A percentile compares a stretch with the other conserved stretches of the same genome.
These are phyloP conservation scores for Ectobius pallidus DNA, from an alignment of 2,888 invertebrate genomes.

Conservation along the genomic window DNA sequence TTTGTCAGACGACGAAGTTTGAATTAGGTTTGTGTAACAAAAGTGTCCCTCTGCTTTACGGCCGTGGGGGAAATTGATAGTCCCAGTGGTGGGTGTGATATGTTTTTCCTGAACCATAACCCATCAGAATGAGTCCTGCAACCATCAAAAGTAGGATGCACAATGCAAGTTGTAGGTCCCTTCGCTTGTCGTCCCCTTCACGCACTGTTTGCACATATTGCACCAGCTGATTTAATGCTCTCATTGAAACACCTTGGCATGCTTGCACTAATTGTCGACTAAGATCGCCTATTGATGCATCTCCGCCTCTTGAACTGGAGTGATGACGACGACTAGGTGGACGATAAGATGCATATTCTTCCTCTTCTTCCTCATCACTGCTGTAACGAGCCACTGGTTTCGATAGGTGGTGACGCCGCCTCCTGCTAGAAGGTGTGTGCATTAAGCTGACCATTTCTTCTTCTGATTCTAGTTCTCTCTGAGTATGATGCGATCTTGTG, in stretches of 20 bases:
- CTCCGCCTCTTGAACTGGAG: constrained; percentile 43
- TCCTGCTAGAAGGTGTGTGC: constrained; percentile 26
- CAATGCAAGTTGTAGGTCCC: constrained; percentile 76
- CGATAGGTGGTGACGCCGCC: constrained; percentile 35
- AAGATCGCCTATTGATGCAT: constrained; percentile 64
- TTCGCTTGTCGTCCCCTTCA: constrained; percentile 64
- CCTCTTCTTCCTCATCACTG: constrained; percentile 47
- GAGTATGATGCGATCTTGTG: constrained; percentile 4
- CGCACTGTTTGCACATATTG: constrained; percentile 45
- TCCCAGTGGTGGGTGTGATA: constrained; percentile 88
- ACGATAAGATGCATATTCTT: constrained; percentile 50
- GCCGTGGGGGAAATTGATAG: constrained; percentile 61
- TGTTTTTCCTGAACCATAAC: constrained; percentile 70
- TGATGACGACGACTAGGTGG: constrained; percentile 46
- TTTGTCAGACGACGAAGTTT: too few relatives aligned
- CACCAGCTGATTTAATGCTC: constrained; percentile 51
- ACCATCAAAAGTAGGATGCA: constrained; percentile 80
- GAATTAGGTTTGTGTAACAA: background rate
- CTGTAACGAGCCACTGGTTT: constrained; percentile 39
- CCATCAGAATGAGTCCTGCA: constrained; percentile 76
- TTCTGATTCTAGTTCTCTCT: constrained; percentile 40
- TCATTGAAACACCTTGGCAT: constrained; percentile 53
- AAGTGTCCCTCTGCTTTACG: background rate
- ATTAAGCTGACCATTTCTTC: constrained; percentile 37
- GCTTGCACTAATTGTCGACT: constrained; percentile 73